These are phyloP conservation scores for Philereme transversata DNA, from an alignment of 2,888 invertebrate genomes.

Conservation along the genomic window DNA sequence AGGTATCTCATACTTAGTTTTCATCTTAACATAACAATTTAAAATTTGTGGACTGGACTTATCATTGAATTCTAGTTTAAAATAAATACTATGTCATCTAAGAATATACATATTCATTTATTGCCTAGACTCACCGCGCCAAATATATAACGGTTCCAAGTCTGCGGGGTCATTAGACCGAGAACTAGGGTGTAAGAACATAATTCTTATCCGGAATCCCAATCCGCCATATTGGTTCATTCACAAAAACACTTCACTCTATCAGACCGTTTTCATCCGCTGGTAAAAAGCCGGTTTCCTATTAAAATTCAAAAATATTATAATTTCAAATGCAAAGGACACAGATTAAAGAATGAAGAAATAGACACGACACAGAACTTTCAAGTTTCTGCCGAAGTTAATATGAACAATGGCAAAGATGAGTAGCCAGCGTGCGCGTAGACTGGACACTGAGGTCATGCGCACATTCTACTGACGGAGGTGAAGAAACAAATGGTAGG, in stretches of 20 bases:
- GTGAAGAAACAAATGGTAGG: constrained; percentile 48
- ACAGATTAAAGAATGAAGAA: constrained; percentile 18
- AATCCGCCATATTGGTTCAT: constrained; percentile 69
- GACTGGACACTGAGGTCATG: constrained; percentile 50
- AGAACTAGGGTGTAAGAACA: constrained; percentile 79
- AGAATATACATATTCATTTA: neutral
- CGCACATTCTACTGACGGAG: constrained; percentile 40
- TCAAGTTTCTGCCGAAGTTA: constrained; percentile 40
- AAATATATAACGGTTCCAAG: constrained; percentile 74
- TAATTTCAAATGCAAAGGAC: constrained; percentile 25
- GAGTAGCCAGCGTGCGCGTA: constrained; percentile 49
- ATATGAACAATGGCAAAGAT: constrained; percentile 58
- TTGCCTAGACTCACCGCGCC: constrained; percentile 73
- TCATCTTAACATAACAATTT: too few relatives aligned
- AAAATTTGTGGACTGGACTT: too few relatives aligned
- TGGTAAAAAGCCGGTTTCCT: constrained; percentile 38
- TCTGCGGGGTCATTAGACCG: constrained; percentile 73
- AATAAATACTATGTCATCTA: neutral
- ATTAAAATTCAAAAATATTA: constrained; percentile 43
- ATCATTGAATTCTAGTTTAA: too few relatives aligned
- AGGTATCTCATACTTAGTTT: too few relatives aligned
- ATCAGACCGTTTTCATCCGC: constrained; percentile 39
- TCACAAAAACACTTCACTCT: constrained; percentile 59
- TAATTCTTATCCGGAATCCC: constrained; percentile 78
- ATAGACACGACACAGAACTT: constrained; percentile 53